Evolutionary conservation across 2,888 invertebrate species (phyloP).

Genomic region (Erebia palarica): DNA sequence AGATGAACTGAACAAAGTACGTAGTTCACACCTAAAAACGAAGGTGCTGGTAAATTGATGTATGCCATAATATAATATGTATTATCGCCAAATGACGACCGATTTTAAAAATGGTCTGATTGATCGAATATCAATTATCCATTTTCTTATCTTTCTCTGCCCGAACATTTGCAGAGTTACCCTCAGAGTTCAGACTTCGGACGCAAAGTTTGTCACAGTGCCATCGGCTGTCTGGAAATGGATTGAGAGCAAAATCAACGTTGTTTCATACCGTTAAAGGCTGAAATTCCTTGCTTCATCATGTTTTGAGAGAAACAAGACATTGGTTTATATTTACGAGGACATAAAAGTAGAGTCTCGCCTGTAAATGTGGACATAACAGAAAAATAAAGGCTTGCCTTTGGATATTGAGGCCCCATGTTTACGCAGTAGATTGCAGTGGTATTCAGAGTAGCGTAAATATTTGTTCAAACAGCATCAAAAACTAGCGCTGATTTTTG

Average conservation of each 20-base stretch:
- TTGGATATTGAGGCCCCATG: background rate
- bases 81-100: too few relatives aligned
- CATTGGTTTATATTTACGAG: constrained; percentile 27
- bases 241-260: background rate
- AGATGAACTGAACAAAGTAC: too few relatives aligned
- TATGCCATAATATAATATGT: too few relatives aligned
- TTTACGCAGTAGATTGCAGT: background rate
- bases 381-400: constrained; percentile 9
- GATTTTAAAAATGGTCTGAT: background rate
- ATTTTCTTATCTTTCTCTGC: background rate
- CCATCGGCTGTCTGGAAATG: constrained; percentile 1
- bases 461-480: background rate
- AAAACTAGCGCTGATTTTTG: background rate
- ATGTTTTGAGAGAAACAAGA: constrained; percentile 6
- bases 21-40: too few relatives aligned
- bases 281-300: background rate
- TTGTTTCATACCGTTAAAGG: background rate
- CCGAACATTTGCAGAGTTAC: constrained; percentile 5
- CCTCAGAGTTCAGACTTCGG: background rate
- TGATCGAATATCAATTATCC: background rate
- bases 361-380: constrained; percentile 30
- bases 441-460: background rate
- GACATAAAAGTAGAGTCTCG: constrained; percentile 14
- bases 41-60: too few relatives aligned
- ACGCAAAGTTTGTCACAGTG: background rate